Percentiles rank a stretch among this genome's conserved stretches.
phyloP scores from a whole-genome alignment of 2,888 invertebrate species.

The Tetheella fluctuosa region DNA sequence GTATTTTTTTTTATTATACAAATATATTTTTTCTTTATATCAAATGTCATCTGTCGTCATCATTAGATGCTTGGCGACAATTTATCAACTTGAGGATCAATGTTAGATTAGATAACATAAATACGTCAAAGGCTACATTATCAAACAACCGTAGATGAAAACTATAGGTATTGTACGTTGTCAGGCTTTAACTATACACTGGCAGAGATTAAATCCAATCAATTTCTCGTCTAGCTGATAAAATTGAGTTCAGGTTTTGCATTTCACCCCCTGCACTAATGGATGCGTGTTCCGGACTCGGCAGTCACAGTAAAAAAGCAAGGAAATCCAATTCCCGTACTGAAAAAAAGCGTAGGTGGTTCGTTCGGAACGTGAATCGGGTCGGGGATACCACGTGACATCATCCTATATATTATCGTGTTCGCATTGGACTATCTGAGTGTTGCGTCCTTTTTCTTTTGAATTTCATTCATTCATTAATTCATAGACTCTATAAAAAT shows the following conservation, averaged over 20 bases:
- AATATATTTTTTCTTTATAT: no score
- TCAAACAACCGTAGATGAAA: no score
- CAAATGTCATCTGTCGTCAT: no score
- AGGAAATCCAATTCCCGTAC: background rate
- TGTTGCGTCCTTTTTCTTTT: background rate
- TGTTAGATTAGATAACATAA: no score
- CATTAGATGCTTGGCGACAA: no score
- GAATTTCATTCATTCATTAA: no score
- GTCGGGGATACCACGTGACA: background rate
- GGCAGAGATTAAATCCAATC: background rate
- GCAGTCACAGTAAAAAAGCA: background rate
- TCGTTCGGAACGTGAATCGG: background rate
- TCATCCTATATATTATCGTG: background rate
- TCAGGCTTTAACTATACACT: no score
- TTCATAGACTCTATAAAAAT: no score
- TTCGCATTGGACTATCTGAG: background rate
- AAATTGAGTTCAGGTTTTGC: constrained; percentile 5
- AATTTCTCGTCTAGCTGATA: constrained; percentile 3
- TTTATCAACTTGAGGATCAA: no score
- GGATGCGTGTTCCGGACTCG: constrained; percentile 9
- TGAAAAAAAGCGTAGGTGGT: background rate
- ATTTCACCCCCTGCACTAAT: constrained; percentile 8
- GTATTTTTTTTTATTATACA: no score
- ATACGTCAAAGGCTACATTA: no score
- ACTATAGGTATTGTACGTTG: no score